Evolutionary conservation across 1,140 invertebrate genomes (phyloP), one percentile per base, ranked within the genome.

Genomic region (Temnothorax nylanderi): DNA sequence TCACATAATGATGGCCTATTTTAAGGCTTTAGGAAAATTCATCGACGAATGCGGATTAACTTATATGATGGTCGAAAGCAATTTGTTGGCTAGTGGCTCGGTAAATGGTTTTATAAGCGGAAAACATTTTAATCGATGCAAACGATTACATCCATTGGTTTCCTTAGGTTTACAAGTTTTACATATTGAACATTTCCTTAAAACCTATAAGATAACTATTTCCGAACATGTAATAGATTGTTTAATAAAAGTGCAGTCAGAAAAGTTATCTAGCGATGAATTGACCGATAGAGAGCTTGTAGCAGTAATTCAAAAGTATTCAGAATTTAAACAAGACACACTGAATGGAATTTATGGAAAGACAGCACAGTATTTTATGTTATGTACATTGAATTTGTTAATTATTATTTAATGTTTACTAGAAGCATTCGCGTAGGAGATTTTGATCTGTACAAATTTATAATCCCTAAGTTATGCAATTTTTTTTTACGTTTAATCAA

Each of bases 1-100:
- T 72, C 94, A 95, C 82, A 92, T 93, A 26, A 90, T 92, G 90
- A 90, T 94, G 90, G 85, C 94, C 34, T 95, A 88, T 89, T 95
- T 94, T 81, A 93, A 93, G 90, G 91, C 92, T 11, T 47, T 94
- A 44, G 94, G 93, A 56, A 93, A 94, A 87, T 71, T 93, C 58
- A 92, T 94, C 16, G 72, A 75, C 84, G 92, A 92, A 18, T 94
- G 91, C 84, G 94, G 94, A n/a, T 88, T 94, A 86, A 67, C 93
- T 16, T 60, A 92, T 32, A 87, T 95, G 6, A 90, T 95, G 78
- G 89, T 92, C 32, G 90, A 95, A 56, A 92, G 90, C 77, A 85
- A 91, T 67, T 71, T 95, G 26, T 34, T 94, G 4, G 93, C 92
- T 60, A 34, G 56, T 60, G 92, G 92, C 6, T 94, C 94, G 10